These are phyloP conservation scores for Rhimphoctona megacephalus DNA, from an alignment of 2,888 invertebrate species.

Conservation along the genomic window DNA sequence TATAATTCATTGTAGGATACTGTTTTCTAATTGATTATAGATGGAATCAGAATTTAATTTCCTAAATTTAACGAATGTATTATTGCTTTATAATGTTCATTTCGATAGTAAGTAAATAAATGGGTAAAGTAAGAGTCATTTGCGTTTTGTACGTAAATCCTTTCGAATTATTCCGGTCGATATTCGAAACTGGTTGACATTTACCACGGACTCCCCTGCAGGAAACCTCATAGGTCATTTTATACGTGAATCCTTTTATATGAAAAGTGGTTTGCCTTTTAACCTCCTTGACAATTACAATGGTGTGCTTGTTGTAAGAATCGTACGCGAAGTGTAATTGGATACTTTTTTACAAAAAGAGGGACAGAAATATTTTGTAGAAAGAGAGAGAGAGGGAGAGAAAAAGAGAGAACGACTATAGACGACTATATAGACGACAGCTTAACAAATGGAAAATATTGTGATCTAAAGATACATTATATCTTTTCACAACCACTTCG, in stretches of 20 bases:
- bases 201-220: not conserved
- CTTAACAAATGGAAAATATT: no score
- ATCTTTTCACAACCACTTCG: no score
- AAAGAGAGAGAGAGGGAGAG: not conserved
- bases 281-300: not conserved
- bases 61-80: not conserved
- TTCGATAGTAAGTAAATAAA: not conserved
- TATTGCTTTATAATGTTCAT: not conserved
- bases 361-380: not conserved
- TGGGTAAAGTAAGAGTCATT: not conserved
- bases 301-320: not conserved
- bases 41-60: no score
- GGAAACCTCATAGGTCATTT: not conserved
- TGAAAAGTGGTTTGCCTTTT: constrained; percentile 67
- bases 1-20: not conserved
- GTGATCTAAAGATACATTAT: no score
- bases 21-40: not conserved
- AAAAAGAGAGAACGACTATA: not conserved
- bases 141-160: not conserved
- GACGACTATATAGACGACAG: no score
- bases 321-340: not conserved
- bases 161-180: not conserved
- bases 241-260: constrained; percentile 67
- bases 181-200: not conserved
- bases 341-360: not conserved